Conservation (phyloP, 2,888 invertebrate genomes). For the Andrena trimmerana region DNA sequence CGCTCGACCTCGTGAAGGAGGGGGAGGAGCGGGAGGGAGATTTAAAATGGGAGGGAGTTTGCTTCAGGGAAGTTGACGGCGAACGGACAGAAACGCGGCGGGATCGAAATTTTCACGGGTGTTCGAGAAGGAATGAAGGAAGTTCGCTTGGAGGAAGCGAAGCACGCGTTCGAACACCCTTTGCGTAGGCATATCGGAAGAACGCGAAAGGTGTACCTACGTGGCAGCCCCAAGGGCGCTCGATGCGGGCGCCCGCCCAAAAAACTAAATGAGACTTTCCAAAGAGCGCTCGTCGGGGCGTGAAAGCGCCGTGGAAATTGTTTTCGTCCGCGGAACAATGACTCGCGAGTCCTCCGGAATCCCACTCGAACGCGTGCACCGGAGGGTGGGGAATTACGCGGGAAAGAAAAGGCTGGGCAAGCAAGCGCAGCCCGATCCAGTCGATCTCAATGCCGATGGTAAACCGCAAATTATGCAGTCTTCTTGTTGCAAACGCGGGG, state of each 20-base stretch:
- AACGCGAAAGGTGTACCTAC: not conserved
- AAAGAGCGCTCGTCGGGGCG: conserved; percentile 24
- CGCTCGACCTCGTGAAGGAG: not conserved
- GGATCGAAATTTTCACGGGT: not conserved
- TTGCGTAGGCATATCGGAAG: not conserved
- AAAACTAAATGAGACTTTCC: conserved; percentile 49
- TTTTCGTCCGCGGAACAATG: conserved; percentile 51
- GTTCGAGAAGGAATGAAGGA: not conserved
- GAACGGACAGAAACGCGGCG: not conserved
- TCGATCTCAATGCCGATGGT: not conserved
- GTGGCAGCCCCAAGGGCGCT: conserved; percentile 24
- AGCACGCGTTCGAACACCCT: not conserved
- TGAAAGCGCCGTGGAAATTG: conserved; percentile 51
- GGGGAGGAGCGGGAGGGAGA: not conserved
- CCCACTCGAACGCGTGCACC: not conserved
- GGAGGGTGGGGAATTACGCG: not conserved
- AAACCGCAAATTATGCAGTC: conserved; percentile 2
- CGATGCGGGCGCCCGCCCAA: conserved; percentile 32
- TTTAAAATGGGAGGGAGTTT: not conserved
- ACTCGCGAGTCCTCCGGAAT: not conserved
- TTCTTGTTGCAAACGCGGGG: not conserved
- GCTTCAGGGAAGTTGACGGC: too few species aligned
- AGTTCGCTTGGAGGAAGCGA: not conserved
- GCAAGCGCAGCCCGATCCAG: not conserved
- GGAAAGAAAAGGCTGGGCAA: not conserved